Percentiles rank a stretch among this genome's conserved stretches.
Evolutionary conservation across 2,113 vertebrate species (phyloP).

Genomic region (Arenaria interpres): DNA sequence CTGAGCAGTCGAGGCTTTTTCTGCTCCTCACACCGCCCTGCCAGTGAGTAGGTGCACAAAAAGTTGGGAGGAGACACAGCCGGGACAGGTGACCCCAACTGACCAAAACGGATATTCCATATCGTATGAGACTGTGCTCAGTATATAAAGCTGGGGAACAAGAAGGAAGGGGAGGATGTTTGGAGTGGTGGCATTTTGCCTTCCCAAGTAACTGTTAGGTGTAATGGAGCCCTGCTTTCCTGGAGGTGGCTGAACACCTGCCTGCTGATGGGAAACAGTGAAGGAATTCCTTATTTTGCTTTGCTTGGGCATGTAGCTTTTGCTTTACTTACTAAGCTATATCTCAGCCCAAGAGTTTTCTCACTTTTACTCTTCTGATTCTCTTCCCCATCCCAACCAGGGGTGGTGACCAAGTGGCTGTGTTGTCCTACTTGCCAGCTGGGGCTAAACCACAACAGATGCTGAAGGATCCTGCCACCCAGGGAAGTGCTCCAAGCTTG

Average conservation of each 20-base stretch:
- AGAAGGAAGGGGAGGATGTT: not conserved
- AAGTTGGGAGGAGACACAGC: not conserved
- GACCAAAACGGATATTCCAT: not conserved
- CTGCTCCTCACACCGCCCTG: not conserved
- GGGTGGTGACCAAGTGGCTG: not conserved
- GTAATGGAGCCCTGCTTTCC: not conserved
- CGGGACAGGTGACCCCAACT: not conserved
- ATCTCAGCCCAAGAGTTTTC: not conserved
- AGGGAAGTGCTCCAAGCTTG: not conserved
- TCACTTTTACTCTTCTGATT: not conserved
- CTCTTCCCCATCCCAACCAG: not conserved
- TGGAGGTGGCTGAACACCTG: not conserved
- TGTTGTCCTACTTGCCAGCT: not conserved
- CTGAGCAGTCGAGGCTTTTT: not conserved
- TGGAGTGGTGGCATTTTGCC: not conserved
- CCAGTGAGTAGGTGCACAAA: not conserved
- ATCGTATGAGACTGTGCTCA: not conserved
- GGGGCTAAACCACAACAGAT: not conserved
- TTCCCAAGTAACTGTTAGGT: not conserved
- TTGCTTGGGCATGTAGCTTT: not conserved
- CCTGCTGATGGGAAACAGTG: not conserved
- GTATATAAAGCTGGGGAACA: not conserved
- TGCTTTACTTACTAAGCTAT: not conserved
- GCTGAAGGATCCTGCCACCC: not conserved
- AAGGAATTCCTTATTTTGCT: not conserved